Conservation (phyloP, 1,140 invertebrate species). For the Tetramorium alpestre region DNA sequence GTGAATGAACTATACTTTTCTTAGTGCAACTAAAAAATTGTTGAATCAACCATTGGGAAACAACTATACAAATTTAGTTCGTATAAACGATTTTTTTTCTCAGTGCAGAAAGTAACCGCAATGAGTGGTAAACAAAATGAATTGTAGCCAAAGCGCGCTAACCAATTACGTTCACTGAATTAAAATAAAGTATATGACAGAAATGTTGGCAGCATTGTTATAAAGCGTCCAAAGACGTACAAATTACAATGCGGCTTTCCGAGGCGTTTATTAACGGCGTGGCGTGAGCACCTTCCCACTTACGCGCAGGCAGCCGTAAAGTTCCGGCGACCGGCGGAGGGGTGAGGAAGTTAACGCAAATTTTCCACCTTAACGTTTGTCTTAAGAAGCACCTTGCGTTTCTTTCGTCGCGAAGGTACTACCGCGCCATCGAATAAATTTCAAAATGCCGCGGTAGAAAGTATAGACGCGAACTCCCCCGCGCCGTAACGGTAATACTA, state of each 20-base stretch:
- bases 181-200: background rate
- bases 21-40: too few relatives aligned
- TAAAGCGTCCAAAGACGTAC: conserved; percentile 20
- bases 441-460: conserved; percentile 49
- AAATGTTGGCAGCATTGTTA: conserved; percentile 13
- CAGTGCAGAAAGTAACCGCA: too few relatives aligned
- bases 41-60: too few relatives aligned
- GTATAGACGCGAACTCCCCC: conserved; percentile 51
- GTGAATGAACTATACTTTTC: too few relatives aligned
- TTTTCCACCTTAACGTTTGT: conserved; percentile 58
- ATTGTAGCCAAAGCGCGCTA: background rate
- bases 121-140: background rate
- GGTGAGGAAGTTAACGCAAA: conserved; percentile 40
- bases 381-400: conserved; percentile 45
- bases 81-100: too few relatives aligned
- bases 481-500: conserved; percentile 38
- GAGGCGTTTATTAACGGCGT: conserved; percentile 45
- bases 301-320: conserved; percentile 35
- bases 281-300: conserved; percentile 18
- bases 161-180: conserved; percentile 1
- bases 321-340: background rate
- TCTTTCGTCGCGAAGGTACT: conserved; percentile 59
- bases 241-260: conserved; percentile 47
- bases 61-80: too few relatives aligned
- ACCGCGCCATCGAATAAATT: conserved; percentile 57